Evolutionary conservation across 2,888 invertebrate species (phyloP).

Genomic region (Nomada lathburiana): DNA sequence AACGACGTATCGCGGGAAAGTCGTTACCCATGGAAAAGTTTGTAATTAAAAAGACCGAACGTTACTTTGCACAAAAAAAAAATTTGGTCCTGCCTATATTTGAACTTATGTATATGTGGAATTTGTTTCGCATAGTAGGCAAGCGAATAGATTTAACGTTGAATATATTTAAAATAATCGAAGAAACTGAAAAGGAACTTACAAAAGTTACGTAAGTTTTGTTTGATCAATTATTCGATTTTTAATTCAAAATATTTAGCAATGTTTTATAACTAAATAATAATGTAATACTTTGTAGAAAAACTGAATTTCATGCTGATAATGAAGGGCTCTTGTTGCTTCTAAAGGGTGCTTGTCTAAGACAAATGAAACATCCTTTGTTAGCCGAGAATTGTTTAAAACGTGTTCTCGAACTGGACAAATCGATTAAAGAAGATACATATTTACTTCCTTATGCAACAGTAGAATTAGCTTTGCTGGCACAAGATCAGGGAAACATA

Average conservation of each 20-base stretch:
- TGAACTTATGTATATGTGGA: slow-evolving; percentile 97
- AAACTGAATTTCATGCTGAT: slow-evolving; percentile 87
- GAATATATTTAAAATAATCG: slow-evolving; percentile 88
- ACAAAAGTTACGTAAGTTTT: slow-evolving; percentile 73
- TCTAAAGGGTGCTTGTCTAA: slow-evolving; percentile 93
- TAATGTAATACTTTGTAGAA: slow-evolving; percentile 61
- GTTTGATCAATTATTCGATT: neutral
- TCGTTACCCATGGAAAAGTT: slow-evolving; percentile 99
- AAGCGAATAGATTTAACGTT: slow-evolving; percentile 88
- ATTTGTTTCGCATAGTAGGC: slow-evolving; percentile 93
- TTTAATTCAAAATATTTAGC: neutral
- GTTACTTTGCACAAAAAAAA: slow-evolving; percentile 91
- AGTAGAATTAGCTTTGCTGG: slow-evolving; percentile 93
- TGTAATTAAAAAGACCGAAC: slow-evolving; percentile 92
- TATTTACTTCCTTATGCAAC: slow-evolving; percentile 94
- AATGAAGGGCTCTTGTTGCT: slow-evolving; percentile 91
- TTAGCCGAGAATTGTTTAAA: slow-evolving; percentile 91
- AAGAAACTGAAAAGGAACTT: slow-evolving; percentile 84
- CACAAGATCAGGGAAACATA: slow-evolving; percentile 89
- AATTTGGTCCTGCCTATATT: slow-evolving; percentile 92
- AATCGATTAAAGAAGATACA: slow-evolving; percentile 91
- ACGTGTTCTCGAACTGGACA: slow-evolving; percentile 88
- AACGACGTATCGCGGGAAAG: slow-evolving; percentile 97
- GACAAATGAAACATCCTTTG: slow-evolving; percentile 91
- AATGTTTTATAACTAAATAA: neutral